Conservation (phyloP, 2,888 invertebrate genomes). For the Smittia aterrima region DNA sequence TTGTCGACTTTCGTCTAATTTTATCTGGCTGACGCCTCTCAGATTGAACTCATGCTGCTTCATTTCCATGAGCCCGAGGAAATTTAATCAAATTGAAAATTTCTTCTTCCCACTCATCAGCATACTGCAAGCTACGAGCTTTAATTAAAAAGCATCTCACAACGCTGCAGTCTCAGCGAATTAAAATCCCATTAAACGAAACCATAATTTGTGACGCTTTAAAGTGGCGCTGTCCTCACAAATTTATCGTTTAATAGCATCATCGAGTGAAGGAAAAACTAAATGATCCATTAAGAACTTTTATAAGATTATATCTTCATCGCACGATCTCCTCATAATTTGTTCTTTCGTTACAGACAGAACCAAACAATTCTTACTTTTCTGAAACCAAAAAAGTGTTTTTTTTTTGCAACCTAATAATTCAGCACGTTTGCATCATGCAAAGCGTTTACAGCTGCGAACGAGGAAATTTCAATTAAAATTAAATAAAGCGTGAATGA, state of each 20-base stretch:
- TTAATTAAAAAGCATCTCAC: not conserved
- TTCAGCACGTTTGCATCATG: not conserved
- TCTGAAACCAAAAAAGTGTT: not conserved
- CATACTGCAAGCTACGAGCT: not conserved
- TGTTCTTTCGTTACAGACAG: too few relatives aligned
- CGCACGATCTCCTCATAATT: too few relatives aligned
- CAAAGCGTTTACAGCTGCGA: not conserved
- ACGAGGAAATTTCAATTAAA: conserved; percentile 3
- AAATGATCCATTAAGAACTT: too few relatives aligned
- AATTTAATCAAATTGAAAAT: not conserved
- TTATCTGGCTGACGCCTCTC: too few relatives aligned
- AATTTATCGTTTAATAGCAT: not conserved
- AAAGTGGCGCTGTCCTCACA: not conserved
- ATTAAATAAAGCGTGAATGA: conserved; percentile 6
- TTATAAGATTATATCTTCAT: too few relatives aligned
- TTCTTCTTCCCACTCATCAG: not conserved
- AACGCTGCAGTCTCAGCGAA: not conserved
- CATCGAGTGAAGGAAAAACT: not conserved
- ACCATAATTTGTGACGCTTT: not conserved
- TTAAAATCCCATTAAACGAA: not conserved
- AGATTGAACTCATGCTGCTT: too few relatives aligned
- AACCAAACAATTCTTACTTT: too few relatives aligned
- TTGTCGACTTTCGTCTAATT: too few relatives aligned
- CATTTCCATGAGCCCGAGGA: not conserved
- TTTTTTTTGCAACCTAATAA: not conserved